Conservation (phyloP, 2,797 vertebrate species). For the Tokudaia tokunoshimensis region DNA sequence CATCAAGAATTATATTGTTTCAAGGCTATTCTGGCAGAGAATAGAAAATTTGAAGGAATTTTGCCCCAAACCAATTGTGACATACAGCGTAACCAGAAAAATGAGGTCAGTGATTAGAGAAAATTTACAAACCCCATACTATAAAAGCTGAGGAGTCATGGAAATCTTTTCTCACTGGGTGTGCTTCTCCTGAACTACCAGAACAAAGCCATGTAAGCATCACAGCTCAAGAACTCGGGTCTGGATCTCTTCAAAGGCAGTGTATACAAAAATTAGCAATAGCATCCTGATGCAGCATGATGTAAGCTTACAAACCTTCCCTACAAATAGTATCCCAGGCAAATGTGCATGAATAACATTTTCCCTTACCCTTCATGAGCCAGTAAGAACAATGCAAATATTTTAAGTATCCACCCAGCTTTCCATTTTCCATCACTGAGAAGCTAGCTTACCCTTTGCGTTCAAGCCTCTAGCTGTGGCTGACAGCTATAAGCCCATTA, state of each 20-base stretch:
- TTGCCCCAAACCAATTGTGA: constrained; percentile 44
- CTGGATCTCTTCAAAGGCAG: constrained; percentile 33
- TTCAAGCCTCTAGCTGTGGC: constrained; percentile 61
- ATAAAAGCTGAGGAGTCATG: neutral
- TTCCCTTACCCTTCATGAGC: constrained; percentile 32
- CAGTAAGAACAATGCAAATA: constrained; percentile 69
- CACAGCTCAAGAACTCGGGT: neutral
- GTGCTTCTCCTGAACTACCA: constrained; percentile 13
- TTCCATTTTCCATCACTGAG: constrained; percentile 58
- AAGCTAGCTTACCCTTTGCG: constrained; percentile 48
- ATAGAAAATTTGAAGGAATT: constrained; percentile 63
- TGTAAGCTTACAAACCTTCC: neutral
- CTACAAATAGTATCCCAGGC: neutral
- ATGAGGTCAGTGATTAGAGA: constrained; percentile 46
- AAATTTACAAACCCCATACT: constrained; percentile 56
- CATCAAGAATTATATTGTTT: constrained; percentile 60
- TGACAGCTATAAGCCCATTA: constrained; percentile 61
- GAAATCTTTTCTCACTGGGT: neutral
- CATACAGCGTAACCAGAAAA: constrained; percentile 36
- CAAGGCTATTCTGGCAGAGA: constrained; percentile 27
- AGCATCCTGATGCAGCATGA: neutral
- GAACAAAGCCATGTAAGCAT: constrained; percentile 39
- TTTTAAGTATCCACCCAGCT: constrained; percentile 62
- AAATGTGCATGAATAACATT: constrained; percentile 29
- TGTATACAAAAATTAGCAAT: neutral